Evolutionary conservation across 2,888 invertebrate species (phyloP).

Genomic region (Graphium colonna): DNA sequence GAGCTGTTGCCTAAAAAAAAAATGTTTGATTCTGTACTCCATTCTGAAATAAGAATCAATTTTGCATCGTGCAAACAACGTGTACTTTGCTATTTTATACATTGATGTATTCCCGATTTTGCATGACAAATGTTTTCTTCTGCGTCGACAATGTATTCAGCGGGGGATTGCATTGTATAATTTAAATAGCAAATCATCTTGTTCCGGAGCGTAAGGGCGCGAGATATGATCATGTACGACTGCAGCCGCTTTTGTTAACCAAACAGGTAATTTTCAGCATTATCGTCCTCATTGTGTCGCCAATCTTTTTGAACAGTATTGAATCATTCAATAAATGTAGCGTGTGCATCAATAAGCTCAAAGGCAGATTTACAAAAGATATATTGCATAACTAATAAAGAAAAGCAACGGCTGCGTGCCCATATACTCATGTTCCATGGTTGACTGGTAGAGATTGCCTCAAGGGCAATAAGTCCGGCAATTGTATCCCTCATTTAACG

Average conservation of each 20-base stretch:
- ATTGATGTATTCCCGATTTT: background rate
- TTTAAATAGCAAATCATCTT: background rate
- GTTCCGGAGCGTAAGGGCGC: background rate
- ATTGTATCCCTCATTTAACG: too few relatives aligned
- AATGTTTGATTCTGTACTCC: too few relatives aligned
- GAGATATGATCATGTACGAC: background rate
- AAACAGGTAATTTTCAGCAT: background rate
- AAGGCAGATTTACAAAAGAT: too few relatives aligned
- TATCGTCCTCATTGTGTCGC: background rate
- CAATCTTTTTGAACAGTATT: too few relatives aligned
- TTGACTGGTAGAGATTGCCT: too few relatives aligned
- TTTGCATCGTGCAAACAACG: background rate
- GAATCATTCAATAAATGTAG: too few relatives aligned
- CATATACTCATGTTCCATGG: too few relatives aligned
- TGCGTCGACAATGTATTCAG: background rate
- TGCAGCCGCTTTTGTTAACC: background rate
- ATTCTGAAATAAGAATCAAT: background rate
- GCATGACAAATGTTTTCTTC: background rate
- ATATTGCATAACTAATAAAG: too few relatives aligned
- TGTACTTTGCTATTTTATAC: background rate
- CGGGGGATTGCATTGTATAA: background rate
- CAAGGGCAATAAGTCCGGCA: too few relatives aligned
- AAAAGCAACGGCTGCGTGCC: too few relatives aligned
- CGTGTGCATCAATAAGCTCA: too few relatives aligned
- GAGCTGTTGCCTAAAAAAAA: too few relatives aligned